phyloP scores from a whole-genome alignment of 2,113 vertebrate species.

The Chaetura pelagica region DNA sequence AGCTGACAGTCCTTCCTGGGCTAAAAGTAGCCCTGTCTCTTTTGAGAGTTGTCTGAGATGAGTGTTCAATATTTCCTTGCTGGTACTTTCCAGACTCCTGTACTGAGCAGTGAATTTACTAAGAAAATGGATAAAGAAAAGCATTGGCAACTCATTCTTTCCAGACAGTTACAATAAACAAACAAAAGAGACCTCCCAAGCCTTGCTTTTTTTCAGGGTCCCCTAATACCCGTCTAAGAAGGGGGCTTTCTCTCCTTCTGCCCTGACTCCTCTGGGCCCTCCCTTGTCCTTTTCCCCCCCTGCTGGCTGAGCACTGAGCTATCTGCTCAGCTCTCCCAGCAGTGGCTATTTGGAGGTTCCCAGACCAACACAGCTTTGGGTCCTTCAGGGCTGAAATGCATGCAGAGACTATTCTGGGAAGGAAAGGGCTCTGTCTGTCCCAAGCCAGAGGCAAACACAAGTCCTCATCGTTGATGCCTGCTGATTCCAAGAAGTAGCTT shows the following conservation, averaged over 20 bases:
- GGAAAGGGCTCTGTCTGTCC: not conserved
- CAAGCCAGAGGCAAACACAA: not conserved
- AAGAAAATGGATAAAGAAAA: not conserved
- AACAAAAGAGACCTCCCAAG: not conserved
- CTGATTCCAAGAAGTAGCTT: slow-evolving; percentile 12
- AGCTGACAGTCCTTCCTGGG: not conserved
- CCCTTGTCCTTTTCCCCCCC: not conserved
- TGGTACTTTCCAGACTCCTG: not conserved
- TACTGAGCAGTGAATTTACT: not conserved
- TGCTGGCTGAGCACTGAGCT: not conserved
- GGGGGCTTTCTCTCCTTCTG: not conserved
- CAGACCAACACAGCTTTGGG: not conserved
- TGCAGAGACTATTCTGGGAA: not conserved
- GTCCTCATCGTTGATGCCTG: not conserved
- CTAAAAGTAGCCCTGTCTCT: not conserved
- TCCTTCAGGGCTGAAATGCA: not conserved
- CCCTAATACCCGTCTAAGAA: not conserved
- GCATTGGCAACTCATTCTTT: not conserved
- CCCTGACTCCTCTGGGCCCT: not conserved
- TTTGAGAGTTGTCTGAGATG: not conserved
- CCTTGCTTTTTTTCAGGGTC: not conserved
- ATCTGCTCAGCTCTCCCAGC: not conserved
- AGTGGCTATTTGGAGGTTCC: not conserved
- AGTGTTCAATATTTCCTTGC: not conserved
- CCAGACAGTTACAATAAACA: not conserved